These are phyloP conservation scores for Drosophila repleta DNA, from an alignment of 1,140 invertebrate genomes.

Conservation along the genomic window DNA sequence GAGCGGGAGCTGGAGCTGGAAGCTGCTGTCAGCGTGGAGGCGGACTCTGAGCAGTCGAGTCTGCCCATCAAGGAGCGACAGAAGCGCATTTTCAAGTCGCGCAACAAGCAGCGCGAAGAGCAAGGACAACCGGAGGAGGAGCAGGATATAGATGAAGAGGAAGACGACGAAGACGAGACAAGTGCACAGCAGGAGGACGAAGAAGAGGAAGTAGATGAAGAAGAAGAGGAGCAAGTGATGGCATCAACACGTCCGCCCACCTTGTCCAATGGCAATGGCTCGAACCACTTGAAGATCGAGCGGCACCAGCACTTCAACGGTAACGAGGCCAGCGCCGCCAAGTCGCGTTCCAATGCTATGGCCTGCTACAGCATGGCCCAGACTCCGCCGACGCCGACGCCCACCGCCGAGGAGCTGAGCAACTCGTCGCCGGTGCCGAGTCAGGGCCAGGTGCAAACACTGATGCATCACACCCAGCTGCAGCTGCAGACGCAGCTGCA, in stretches of 20 bases:
- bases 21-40: background rate
- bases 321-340: background rate
- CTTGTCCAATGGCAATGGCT: too few relatives aligned
- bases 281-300: too few relatives aligned
- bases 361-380: background rate
- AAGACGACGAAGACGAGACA: too few relatives aligned
- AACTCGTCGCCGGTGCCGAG: background rate
- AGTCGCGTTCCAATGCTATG: background rate
- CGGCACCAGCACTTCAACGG: too few relatives aligned
- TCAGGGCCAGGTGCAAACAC: background rate
- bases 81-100: background rate
- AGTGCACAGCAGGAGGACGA: too few relatives aligned
- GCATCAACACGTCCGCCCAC: too few relatives aligned
- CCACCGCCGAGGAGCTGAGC: background rate
- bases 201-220: too few relatives aligned
- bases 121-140: background rate
- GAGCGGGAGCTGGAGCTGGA: background rate
- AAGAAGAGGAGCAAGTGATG: too few relatives aligned
- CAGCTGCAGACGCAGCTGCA: background rate
- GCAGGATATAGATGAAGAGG: too few relatives aligned
- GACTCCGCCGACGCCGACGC: background rate
- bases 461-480: background rate
- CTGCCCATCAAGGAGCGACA: background rate
- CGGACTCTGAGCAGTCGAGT: background rate
- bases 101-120: conserved; percentile 1